Percentiles rank a stretch among this genome's conserved stretches.
These are phyloP conservation scores for Cyphomyrus plagiostoma DNA, from an alignment of 2,113 vertebrate species.

Conservation along the genomic window DNA sequence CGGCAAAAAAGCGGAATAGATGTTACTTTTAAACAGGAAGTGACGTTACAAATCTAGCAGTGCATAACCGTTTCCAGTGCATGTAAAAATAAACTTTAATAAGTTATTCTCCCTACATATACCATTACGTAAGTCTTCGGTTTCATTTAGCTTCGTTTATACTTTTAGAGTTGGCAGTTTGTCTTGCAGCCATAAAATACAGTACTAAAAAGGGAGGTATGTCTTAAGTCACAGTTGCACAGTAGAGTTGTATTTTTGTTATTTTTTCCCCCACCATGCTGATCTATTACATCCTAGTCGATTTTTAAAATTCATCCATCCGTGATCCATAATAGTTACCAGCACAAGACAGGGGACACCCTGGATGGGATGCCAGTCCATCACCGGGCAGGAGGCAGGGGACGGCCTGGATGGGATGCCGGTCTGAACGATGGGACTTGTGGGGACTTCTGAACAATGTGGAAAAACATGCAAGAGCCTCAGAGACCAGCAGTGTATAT, in stretches of 20 bases:
- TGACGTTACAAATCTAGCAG: background rate
- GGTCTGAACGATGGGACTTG: background rate
- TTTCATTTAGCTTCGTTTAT: background rate
- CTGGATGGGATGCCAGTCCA: background rate
- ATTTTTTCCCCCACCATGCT: background rate
- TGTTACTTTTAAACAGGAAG: background rate
- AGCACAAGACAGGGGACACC: background rate
- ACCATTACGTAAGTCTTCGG: background rate
- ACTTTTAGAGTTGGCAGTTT: background rate
- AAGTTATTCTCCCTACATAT: background rate
- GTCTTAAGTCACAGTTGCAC: background rate
- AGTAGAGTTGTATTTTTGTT: background rate
- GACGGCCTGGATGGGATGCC: background rate
- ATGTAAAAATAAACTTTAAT: background rate
- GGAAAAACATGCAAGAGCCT: background rate
- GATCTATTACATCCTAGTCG: background rate
- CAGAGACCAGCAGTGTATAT: background rate
- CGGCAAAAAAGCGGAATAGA: background rate
- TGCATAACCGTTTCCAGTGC: background rate
- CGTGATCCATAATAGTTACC: background rate
- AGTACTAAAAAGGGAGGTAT: background rate
- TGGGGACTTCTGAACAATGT: background rate
- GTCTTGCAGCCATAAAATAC: background rate
- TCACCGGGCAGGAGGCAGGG: background rate
- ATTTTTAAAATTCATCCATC: background rate